A percentile compares a stretch with the other conserved stretches of the same genome.
Evolutionary conservation across 2,113 vertebrate species (phyloP).

Genomic region (Mellivora capensis): DNA sequence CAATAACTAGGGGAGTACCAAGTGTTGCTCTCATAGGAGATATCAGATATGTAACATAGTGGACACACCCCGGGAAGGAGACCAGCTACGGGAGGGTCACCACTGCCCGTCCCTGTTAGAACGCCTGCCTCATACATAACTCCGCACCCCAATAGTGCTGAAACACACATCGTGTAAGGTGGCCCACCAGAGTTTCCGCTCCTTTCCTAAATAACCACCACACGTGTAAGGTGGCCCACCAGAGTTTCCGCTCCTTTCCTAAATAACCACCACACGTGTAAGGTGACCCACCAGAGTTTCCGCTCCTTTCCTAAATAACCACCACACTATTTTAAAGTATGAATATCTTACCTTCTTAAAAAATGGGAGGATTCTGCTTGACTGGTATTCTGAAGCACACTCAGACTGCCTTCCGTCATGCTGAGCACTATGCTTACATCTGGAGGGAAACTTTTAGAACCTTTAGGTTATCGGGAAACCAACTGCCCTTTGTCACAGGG

Average conservation of each 20-base stretch:
- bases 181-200: not conserved
- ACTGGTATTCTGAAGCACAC: not conserved
- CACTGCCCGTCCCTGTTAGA: not conserved
- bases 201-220: not conserved
- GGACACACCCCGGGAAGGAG: not conserved
- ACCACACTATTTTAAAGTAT: not conserved
- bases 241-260: not conserved
- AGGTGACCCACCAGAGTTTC: not conserved
- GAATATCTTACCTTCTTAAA: not conserved
- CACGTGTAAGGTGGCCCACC: not conserved
- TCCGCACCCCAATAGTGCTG: not conserved
- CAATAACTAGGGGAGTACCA: not conserved
- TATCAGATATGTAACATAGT: not conserved
- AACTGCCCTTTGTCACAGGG: not conserved
- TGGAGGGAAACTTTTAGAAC: not conserved
- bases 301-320: not conserved
- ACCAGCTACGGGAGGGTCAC: accelerated
- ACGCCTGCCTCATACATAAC: not conserved
- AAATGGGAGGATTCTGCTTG: not conserved
- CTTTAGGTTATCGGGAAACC: not conserved
- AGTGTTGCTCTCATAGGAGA: not conserved
- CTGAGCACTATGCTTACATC: not conserved
- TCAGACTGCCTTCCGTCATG: not conserved
- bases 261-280: not conserved
- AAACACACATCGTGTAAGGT: not conserved